These are phyloP conservation scores for Lepetodrilus schrolli DNA, from an alignment of 2,888 invertebrate species.

Conservation along the genomic window DNA sequence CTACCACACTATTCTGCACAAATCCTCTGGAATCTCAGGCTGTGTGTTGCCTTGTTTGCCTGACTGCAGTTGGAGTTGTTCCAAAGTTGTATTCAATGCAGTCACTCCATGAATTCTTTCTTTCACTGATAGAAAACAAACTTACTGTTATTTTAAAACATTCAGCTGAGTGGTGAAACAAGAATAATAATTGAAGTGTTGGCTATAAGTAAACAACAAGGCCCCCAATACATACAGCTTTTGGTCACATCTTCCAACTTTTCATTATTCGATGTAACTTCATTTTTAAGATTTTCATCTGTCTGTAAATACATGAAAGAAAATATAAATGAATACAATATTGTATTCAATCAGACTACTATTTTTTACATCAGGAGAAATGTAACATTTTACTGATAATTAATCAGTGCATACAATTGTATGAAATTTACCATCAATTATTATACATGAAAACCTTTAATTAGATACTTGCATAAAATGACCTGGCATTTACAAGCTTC, in stretches of 20 bases:
- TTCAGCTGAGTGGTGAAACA: too few species aligned
- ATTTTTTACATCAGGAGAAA: not conserved
- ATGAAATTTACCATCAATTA: not conserved
- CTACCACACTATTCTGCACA: too few species aligned
- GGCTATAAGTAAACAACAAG: too few species aligned
- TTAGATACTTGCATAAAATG: conserved; percentile 35
- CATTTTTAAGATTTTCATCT: conserved; percentile 33
- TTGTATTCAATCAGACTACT: not conserved
- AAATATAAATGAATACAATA: not conserved
- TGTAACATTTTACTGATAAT: not conserved
- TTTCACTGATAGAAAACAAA: too few species aligned
- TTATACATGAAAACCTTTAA: not conserved
- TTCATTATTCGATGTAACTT: conserved; percentile 21
- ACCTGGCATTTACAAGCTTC: conserved; percentile 29
- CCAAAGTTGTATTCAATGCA: too few species aligned
- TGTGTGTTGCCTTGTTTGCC: too few species aligned
- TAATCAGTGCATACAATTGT: not conserved
- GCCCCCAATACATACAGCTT: conserved; percentile 20
- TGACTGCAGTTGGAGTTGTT: too few species aligned
- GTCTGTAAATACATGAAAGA: conserved; percentile 15
- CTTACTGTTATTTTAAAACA: too few species aligned
- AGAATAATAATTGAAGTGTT: too few species aligned
- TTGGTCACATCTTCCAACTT: conserved; percentile 25
- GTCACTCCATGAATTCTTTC: too few species aligned
- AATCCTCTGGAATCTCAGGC: too few species aligned